Evolutionary conservation across 2,797 vertebrate genomes (phyloP), one percentile per base, ranked within the genome.

Genomic region (Platalea minor): DNA sequence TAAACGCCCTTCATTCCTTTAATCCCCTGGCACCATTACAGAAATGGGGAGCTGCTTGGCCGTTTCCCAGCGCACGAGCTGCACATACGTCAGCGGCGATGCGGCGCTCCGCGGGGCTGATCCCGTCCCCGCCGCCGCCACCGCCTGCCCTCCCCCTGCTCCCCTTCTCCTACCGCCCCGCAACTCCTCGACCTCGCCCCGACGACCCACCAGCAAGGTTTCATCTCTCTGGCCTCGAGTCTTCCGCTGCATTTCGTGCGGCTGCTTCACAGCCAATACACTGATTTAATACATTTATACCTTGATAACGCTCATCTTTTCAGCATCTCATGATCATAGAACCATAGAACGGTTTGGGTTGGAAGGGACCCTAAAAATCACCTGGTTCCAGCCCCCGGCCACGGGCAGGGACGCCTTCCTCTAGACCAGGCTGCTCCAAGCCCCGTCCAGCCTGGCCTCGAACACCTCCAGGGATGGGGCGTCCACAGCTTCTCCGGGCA

Each of bases 251-350:
- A 5, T 46, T 39, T 24, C 10, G 24, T 4, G 23, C 19, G 5
- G 56, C 28, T 16, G 31, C 50, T 48, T 20, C 57, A 13, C 24
- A 28, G 48, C 41, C 67, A 29, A 17, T 1, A 11, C 33, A 46
- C 28, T 1, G 13, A 51, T 19, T 41, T 29, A 23, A 43, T 2
- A 13, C 29, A 7, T 20, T 51, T 28, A 46, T 17, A 29, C 43
- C 51, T 10, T 5, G 37, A 0, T 17, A 45, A 11, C 37, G 7
- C 1, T 17, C 16, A 11, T 17, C 51, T 41, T 15, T 8, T 4
- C 46, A 35, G 19, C 53, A 25, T n/a, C 46, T 67, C 24, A 5
- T 3, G 10, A 41, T 41, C 41, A 41, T 14, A 41, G 41, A 41
- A 41, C 41, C 41, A 14, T 41, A 41, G 41, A 41, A 41, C 6